These are phyloP conservation scores for Chlamydotis undulata DNA, from an alignment of 2,113 vertebrate genomes.

Conservation along the genomic window DNA sequence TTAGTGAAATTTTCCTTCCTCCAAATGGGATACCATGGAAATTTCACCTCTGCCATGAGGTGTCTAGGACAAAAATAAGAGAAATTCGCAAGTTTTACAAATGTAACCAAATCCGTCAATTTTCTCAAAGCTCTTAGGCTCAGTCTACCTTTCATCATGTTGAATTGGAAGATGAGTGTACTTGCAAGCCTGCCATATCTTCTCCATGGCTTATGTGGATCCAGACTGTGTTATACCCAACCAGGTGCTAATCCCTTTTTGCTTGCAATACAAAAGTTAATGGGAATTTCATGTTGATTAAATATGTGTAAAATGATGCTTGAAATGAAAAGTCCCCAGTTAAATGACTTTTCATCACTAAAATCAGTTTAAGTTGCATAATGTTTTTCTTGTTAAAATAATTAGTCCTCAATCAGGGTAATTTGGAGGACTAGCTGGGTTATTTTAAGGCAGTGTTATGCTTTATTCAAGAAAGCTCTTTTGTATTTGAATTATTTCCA, in stretches of 20 bases:
- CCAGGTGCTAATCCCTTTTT: neutral
- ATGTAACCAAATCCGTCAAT: neutral
- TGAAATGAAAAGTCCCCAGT: neutral
- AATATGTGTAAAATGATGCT: neutral
- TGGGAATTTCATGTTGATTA: neutral
- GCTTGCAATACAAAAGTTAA: neutral
- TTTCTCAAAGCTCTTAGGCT: neutral
- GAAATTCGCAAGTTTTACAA: neutral
- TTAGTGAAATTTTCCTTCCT: neutral
- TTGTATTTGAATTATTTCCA: neutral
- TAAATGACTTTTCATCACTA: neutral
- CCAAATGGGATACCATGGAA: neutral
- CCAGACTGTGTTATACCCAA: neutral
- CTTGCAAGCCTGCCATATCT: neutral
- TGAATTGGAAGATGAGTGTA: neutral
- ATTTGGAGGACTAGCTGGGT: neutral
- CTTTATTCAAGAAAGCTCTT: neutral
- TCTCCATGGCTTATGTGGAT: neutral
- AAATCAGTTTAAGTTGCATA: neutral
- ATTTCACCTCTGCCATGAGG: neutral
- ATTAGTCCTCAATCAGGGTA: neutral
- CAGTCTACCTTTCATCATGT: neutral
- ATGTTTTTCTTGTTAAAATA: slow-evolving; percentile 16
- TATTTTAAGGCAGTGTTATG: neutral
- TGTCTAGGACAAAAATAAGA: neutral